Percentiles rank a stretch among this genome's conserved stretches.
phyloP scores from a whole-genome alignment of 2,797 vertebrate genomes.

The Picus viridis region DNA sequence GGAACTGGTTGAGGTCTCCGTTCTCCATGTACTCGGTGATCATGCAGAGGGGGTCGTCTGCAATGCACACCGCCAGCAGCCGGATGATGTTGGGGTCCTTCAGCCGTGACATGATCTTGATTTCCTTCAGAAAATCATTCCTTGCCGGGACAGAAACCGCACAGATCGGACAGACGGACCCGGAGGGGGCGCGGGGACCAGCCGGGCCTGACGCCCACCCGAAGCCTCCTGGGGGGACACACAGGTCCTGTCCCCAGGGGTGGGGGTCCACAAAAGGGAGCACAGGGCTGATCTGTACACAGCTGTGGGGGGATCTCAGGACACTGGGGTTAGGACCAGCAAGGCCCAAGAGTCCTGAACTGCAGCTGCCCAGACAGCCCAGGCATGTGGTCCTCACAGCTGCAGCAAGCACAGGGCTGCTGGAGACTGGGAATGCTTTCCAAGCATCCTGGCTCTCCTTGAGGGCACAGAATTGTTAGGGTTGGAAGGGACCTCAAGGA shows the following conservation, averaged over 20 bases:
- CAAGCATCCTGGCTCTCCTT: not conserved
- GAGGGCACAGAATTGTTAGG: too few relatives aligned
- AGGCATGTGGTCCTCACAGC: not conserved
- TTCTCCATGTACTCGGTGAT: constrained; percentile 99
- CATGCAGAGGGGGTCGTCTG: constrained; percentile 95
- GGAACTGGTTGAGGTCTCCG: constrained; percentile 97
- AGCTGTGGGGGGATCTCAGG: not conserved
- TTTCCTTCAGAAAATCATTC: constrained; percentile 99
- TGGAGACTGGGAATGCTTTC: not conserved
- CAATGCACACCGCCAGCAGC: constrained; percentile 93
- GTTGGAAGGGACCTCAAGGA: too few relatives aligned
- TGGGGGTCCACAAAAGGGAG: accelerated
- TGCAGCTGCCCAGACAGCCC: not conserved
- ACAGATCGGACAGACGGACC: not conserved
- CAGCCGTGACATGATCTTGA: constrained; percentile 98
- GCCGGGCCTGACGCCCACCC: not conserved
- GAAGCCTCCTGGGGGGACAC: accelerated
- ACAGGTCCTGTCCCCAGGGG: not conserved
- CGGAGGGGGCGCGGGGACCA: not conserved
- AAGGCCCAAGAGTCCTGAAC: not conserved
- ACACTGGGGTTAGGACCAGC: not conserved
- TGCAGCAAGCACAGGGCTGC: accelerated
- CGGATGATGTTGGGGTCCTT: constrained; percentile 99
- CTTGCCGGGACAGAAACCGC: constrained; percentile 77
- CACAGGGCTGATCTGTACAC: accelerated